A percentile compares a stretch with the other conserved stretches of the same genome.
phyloP scores from a whole-genome alignment of 2,888 invertebrate species.

The Athalia circularis region DNA sequence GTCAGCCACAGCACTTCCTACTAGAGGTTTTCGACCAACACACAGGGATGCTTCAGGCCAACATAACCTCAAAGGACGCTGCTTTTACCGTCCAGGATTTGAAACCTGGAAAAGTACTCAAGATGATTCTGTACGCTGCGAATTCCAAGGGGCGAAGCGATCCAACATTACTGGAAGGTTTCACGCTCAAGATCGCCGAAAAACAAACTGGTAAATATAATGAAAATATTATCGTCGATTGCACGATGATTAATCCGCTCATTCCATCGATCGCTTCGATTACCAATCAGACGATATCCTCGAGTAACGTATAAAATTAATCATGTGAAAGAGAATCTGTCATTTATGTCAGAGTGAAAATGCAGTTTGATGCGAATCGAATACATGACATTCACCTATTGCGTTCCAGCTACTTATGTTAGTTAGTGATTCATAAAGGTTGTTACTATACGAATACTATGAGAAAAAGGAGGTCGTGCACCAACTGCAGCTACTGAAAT shows the following conservation, averaged over 20 bases:
- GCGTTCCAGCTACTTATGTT: constrained; percentile 40
- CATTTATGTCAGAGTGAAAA: background rate
- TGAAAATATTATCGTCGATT: background rate
- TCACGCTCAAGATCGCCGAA: constrained; percentile 85
- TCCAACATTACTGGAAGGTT: constrained; percentile 81
- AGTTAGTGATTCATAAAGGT: constrained; percentile 57
- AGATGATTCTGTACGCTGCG: constrained; percentile 87
- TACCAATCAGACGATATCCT: too few species aligned
- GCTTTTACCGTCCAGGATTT: constrained; percentile 86
- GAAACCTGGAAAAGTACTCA: constrained; percentile 86
- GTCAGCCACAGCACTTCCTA: constrained; percentile 83
- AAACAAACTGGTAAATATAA: constrained; percentile 82
- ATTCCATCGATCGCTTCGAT: too few species aligned
- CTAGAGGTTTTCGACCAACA: constrained; percentile 85
- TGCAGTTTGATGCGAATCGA: constrained; percentile 8
- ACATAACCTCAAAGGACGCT: constrained; percentile 83
- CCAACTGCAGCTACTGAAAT: constrained; percentile 4
- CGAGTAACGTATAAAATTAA: too few species aligned
- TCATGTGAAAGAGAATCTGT: background rate
- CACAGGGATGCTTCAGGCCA: constrained; percentile 79
- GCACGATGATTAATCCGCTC: background rate
- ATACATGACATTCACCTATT: background rate
- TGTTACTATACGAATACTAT: too few species aligned
- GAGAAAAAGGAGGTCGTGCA: constrained; percentile 26
- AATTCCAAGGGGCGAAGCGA: constrained; percentile 91